These are phyloP conservation scores for Pelvicachromis taeniatus DNA, from an alignment of 2,113 vertebrate genomes.

Conservation along the genomic window DNA sequence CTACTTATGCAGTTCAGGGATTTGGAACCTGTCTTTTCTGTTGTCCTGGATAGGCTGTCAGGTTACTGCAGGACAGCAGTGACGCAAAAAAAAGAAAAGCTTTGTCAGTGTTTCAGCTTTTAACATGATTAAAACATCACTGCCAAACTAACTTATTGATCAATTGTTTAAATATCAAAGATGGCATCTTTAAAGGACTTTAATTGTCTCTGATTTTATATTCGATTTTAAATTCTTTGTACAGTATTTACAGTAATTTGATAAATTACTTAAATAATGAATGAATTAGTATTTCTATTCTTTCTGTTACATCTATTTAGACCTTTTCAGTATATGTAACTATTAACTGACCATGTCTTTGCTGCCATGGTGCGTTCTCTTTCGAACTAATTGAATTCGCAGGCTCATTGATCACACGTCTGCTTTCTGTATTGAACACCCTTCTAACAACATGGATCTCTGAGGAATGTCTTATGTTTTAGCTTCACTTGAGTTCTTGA, in stretches of 20 bases:
- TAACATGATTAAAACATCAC: background rate
- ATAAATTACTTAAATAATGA: background rate
- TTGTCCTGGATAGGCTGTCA: accelerated
- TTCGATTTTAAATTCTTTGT: background rate
- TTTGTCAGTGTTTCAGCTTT: background rate
- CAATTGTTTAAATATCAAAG: background rate
- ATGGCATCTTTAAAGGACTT: background rate
- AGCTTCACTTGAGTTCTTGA: background rate
- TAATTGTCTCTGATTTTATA: background rate
- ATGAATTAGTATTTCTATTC: background rate
- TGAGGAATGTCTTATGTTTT: background rate
- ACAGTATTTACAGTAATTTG: background rate
- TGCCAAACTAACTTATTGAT: background rate
- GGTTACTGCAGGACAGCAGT: background rate
- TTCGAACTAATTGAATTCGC: background rate
- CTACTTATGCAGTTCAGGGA: background rate
- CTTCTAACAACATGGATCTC: background rate
- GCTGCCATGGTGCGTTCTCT: accelerated
- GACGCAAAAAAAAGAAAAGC: background rate
- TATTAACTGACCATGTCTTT: background rate
- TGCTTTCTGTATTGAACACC: accelerated
- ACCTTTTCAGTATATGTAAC: background rate
- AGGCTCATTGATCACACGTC: background rate
- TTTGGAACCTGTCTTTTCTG: background rate
- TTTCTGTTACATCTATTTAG: background rate